Base-by-base conservation (phyloP, 2,888 invertebrate species). In the Agriopis aurantiaria region DNA sequence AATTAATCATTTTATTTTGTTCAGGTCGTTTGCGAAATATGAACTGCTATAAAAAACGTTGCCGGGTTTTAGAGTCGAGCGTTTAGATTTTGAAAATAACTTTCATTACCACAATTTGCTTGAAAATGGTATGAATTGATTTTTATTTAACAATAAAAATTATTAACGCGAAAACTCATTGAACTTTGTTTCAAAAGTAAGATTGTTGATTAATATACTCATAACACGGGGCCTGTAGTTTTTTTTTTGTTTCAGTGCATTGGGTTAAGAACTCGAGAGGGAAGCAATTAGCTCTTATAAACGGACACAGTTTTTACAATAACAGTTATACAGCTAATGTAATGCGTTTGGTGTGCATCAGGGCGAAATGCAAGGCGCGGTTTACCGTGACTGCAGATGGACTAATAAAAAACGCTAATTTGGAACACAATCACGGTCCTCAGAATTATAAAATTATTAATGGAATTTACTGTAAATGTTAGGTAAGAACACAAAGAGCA, bases 271-370 rank as follows among this genome's bases (percentile, higher is more conserved):
- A 76, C 46, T 58, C 17, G 2, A 41, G 33, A 8, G 80, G 78
- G 3, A 80, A 79, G 49, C 45, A 55, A 7, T 49, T 79, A n/a
- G 79, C 78, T 0, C 52, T 82, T n/a, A 23, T 78, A 1, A 40
- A 78, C 33, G 74, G 73, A n/a, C 77, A 65, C 58, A 72, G 72
- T 0, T 78, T 72, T 55, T 43, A 9, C 43, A 43, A 9, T 43
- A 10, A 9, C 9, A 43, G 8, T 43, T 43, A 8, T 43, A 9
- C 45, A 1, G 8, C 43, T 4, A 10, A 10, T 43, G 43, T 43
- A 43, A 52, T 10, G 9, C 45, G 51, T n/a, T 14, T 83, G 80
- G 82, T 53, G 8, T 83, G 84, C 49, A 80, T 79, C 8, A 23
- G 62, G 14, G 0, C 51, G 10, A 46, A 59, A 5, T 80, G 80